phyloP scores from a whole-genome alignment of 2,797 vertebrate genomes.

The Sphenopsis melanotis region DNA sequence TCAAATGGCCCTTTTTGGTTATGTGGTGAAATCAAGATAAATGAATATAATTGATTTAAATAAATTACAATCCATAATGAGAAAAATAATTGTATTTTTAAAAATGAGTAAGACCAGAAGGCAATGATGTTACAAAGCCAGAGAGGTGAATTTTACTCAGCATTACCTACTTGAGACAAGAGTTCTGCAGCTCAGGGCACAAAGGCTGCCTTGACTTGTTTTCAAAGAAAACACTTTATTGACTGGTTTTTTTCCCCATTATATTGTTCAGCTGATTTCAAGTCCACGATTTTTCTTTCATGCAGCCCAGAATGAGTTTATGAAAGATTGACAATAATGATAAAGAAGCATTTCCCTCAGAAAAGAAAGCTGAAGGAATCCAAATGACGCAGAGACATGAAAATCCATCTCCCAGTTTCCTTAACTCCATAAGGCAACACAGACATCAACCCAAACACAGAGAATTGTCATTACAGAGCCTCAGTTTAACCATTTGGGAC shows the following conservation, averaged over 20 bases:
- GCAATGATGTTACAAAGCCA: background rate
- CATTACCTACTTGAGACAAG: background rate
- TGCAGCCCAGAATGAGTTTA: background rate
- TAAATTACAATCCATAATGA: background rate
- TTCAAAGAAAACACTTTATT: background rate
- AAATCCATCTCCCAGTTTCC: background rate
- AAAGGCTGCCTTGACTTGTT: background rate
- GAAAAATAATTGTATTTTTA: background rate
- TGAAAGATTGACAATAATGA: background rate
- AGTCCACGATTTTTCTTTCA: background rate
- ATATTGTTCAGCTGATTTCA: background rate
- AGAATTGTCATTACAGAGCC: background rate
- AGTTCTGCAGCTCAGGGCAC: background rate
- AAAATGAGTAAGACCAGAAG: background rate
- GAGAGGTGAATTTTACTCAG: background rate
- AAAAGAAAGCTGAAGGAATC: background rate
- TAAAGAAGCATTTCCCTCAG: background rate
- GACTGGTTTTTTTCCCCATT: fast-evolving
- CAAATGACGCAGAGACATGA: background rate
- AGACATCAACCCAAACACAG: background rate
- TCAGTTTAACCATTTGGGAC: background rate
- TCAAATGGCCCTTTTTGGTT: background rate
- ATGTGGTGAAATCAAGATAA: background rate
- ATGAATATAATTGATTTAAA: background rate
- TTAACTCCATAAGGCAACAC: background rate